Base-by-base conservation (phyloP, 2,113 vertebrate genomes). In the Alaudala cheleensis region DNA sequence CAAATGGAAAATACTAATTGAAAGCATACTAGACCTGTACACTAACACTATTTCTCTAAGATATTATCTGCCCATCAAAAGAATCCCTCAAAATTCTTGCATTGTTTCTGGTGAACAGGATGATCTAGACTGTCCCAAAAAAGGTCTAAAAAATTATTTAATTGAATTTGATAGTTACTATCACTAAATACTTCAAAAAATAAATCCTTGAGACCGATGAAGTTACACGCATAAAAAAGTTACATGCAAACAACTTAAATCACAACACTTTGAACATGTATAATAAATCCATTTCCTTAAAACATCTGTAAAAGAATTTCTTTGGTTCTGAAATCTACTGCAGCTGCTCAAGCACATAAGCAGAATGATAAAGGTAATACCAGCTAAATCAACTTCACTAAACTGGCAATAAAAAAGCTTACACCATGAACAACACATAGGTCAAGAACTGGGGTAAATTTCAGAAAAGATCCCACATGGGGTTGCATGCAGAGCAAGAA, bases 401-500 rank as follows among this genome's bases (percentile, higher is more conserved):
- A 42, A 44, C 13, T 21, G 31, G 22, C 5, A 3, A 13, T 16
- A 76, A 50, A 84, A 57, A 53, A 17, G 14, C 23, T 44, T 21
- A 53, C 3, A 29, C 9, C 11, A 47, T 0, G 0, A 84, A 58
- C 10, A 81, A 51, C 12, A 64, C 14, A 71, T 0, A 57, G 24
- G 39, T 49, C 33, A 81, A 47, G 54, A 92, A 62, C 7, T 7
- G 15, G 40, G 9, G 20, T 81, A 84, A 86, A 19, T 12, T 65
- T 9, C 31, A 70, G 24, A 40, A 44, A 92, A 60, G 4, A 24
- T 51, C 44, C 56, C 37, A 54, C 0, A 3, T 3, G 7, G 12
- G 34, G 14, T 61, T 42, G 44, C 24, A 70, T 5, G 23, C 12
- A 69, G 28, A 81, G 31, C 21, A 66, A 66, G 22, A 79, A 42